A percentile compares a stretch with the other conserved stretches of the same genome.
Conservation (phyloP, 1,140 invertebrate genomes). For the Solenopsis fugax region DNA sequence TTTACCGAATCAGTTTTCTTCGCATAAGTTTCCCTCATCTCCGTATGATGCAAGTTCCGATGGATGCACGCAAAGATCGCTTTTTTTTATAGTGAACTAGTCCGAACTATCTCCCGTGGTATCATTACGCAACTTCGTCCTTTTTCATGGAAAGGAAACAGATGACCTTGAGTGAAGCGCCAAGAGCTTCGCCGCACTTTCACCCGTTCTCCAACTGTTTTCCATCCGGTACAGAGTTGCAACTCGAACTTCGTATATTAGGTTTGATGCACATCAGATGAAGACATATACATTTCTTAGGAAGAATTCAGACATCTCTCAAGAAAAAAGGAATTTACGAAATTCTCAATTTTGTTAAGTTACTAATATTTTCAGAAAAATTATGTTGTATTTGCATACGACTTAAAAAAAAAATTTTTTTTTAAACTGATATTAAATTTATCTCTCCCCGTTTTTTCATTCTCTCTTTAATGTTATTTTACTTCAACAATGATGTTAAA, state of each 20-base stretch:
- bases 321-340: background rate
- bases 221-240: slow-evolving; percentile 31
- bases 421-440: slow-evolving; percentile 4
- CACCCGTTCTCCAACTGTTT: slow-evolving; percentile 65
- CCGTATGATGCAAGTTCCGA: background rate
- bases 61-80: background rate
- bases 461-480: slow-evolving; percentile 8
- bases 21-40: background rate
- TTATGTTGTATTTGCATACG: background rate
- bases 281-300: background rate
- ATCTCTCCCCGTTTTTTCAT: background rate
- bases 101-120: slow-evolving; percentile 11
- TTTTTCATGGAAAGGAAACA: slow-evolving; percentile 44
- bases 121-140: slow-evolving; percentile 36
- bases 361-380: background rate
- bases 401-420: background rate
- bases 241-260: slow-evolving; percentile 18
- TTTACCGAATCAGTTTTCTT: background rate
- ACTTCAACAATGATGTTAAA: background rate
- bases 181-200: slow-evolving; percentile 64
- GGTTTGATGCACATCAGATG: background rate
- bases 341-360: slow-evolving; percentile 12
- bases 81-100: slow-evolving; percentile 48
- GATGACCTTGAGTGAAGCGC: slow-evolving; percentile 64
- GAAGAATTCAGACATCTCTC: background rate